Evolutionary conservation across 2,113 vertebrate genomes (phyloP), one percentile per base, ranked within the genome.

Genomic region (Tragelaphus scriptus): DNA sequence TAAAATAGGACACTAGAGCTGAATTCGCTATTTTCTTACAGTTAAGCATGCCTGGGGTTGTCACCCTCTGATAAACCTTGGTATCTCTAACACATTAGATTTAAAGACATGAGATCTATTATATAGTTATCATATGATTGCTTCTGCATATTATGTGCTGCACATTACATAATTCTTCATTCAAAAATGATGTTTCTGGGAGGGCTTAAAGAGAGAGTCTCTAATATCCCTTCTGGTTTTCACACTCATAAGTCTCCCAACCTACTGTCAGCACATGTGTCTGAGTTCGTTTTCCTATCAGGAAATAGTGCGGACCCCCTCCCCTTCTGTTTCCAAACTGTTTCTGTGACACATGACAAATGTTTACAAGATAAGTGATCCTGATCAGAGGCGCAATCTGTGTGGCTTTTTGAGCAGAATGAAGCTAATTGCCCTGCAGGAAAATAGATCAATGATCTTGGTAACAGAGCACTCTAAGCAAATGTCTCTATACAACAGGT

Each of bases 381-480:
- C 11, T 12, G 12, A 65, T 88, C 71, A 40, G 15, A 32, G n/a
- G 12, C 88, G 23, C n/a, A 55, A 23, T 65, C 79, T 81, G 56
- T 85, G 61, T 88, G 49, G 44, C 58, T 85, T 95, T 94, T 94
- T 13, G 40, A 90, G 65, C 15, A 92, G 56, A 97, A 82, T 84
- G 40, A 81, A 85, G 55, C 53, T 93, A 80, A 97, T 90, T 95
- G 56, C 10, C 44, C 30, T 23, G 6, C 28, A 59, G 85, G 85
- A 88, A 96, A 95, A 86, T 30, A 92, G 90, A 95, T 94, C 47
- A 23, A 40, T 94, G 53, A 26, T 86, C 77, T 96, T 82, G 56
- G 75, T 95, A 96, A 58, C 65, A 92, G 25, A 87, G 77, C 28
- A 14, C 32, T 82, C n/a, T 8, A 12, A 88, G 63, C 55, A 63